Conservation (phyloP, 2,888 invertebrate species). For the Cheilosia urbana region DNA sequence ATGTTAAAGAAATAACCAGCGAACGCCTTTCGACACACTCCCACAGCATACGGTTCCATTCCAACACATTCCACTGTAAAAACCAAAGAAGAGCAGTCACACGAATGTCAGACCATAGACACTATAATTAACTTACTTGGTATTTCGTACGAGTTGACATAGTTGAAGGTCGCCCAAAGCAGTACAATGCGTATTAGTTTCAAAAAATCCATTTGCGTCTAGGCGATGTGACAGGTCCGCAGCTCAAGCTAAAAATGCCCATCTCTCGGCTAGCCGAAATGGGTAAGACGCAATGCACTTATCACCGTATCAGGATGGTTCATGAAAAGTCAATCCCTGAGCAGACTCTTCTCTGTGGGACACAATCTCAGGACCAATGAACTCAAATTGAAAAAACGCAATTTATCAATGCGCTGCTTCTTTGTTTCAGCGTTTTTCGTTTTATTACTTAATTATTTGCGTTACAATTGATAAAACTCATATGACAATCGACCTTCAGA, state of each 20-base stretch:
- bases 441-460: constrained; percentile 8
- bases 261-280: not conserved
- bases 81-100: not conserved
- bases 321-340: constrained; percentile 23
- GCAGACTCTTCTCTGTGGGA: not conserved
- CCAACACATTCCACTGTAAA: constrained; percentile 52
- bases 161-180: constrained; percentile 8
- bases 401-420: not conserved
- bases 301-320: constrained; percentile 34
- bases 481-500: constrained; percentile 36
- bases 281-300: not conserved
- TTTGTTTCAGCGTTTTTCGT: constrained; percentile 10
- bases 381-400: constrained; percentile 29
- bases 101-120: not conserved
- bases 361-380: constrained; percentile 50
- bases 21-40: constrained; percentile 49
- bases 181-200: constrained; percentile 15
- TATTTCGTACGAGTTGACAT: constrained; percentile 40
- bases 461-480: constrained; percentile 27
- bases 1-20: constrained; percentile 52
- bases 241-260: constrained; percentile 26
- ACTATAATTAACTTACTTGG: constrained; percentile 38
- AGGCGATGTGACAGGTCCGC: constrained; percentile 20
- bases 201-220: constrained; percentile 32
- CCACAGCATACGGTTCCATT: constrained; percentile 46